Percentiles rank a stretch among this genome's conserved stretches.
Evolutionary conservation across 2,888 invertebrate species (phyloP).

Genomic region (Heteromurus nitidus): DNA sequence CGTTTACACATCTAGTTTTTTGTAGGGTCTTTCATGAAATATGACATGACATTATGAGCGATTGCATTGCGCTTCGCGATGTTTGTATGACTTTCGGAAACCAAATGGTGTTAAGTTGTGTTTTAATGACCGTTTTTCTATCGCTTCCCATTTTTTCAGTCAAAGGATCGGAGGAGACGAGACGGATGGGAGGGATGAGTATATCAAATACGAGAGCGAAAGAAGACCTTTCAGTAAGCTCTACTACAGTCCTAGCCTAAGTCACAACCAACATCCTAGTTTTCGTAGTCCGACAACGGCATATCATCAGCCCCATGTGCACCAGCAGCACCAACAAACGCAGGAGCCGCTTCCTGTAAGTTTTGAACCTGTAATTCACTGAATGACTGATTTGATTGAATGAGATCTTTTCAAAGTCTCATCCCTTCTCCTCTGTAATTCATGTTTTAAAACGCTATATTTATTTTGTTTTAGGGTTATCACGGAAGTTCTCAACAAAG

Average conservation of each 20-base stretch:
- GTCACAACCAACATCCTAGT: slow-evolving; percentile 53
- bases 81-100: slow-evolving; percentile 48
- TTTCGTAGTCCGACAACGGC: slow-evolving; percentile 49
- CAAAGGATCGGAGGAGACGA: slow-evolving; percentile 51
- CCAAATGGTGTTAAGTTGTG: slow-evolving; percentile 47
- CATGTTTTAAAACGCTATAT: too few relatives aligned
- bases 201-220: slow-evolving; percentile 40
- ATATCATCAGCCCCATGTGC: slow-evolving; percentile 40
- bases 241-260: slow-evolving; percentile 59
- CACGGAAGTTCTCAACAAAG: background rate
- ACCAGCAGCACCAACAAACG: slow-evolving; percentile 8
- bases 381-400: slow-evolving; percentile 9
- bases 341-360: slow-evolving; percentile 50
- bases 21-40: slow-evolving; percentile 38
- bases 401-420: background rate
- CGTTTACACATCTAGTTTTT: slow-evolving; percentile 12
- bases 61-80: slow-evolving; percentile 13
- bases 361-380: background rate
- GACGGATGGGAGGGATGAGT: slow-evolving; percentile 56
- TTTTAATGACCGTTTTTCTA: slow-evolving; percentile 48
- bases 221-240: slow-evolving; percentile 67
- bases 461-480: slow-evolving; percentile 13
- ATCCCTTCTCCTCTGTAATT: background rate
- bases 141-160: slow-evolving; percentile 20
- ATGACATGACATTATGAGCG: slow-evolving; percentile 17